Conservation (phyloP, 2,113 vertebrate genomes). For the Brienomyrus longianalis region DNA sequence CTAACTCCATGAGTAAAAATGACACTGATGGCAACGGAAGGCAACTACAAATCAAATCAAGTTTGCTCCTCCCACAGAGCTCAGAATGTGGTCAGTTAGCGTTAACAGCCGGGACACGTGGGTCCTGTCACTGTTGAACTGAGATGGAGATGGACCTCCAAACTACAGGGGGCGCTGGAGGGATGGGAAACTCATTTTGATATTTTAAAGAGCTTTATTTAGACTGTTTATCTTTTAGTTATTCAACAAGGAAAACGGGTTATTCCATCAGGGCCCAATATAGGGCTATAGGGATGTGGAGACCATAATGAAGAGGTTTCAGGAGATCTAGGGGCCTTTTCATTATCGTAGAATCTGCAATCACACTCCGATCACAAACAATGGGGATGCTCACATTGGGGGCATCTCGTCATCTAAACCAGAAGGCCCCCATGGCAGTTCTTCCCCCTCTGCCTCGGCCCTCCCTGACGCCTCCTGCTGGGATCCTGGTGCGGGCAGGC, state of each 20-base stretch:
- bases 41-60: not conserved
- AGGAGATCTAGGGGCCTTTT: not conserved
- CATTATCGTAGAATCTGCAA: not conserved
- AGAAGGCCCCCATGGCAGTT: conserved; percentile 53
- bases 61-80: not conserved
- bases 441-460: conserved; percentile 31
- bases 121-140: not conserved
- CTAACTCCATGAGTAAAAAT: not conserved
- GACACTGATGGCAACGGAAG: not conserved
- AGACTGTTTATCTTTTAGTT: not conserved
- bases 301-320: not conserved
- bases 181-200: not conserved
- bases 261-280: not conserved
- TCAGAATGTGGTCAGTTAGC: not conserved
- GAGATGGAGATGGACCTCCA: not conserved
- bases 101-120: not conserved
- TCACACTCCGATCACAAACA: not conserved
- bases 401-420: conserved; percentile 58
- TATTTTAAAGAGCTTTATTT: not conserved
- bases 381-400: conserved; percentile 62
- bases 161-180: not conserved
- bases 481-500: conserved; percentile 52
- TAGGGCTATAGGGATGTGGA: not conserved
- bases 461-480: conserved; percentile 45
- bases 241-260: not conserved